phyloP scores from a whole-genome alignment of 2,113 vertebrate genomes.

The Mirza zaza region DNA sequence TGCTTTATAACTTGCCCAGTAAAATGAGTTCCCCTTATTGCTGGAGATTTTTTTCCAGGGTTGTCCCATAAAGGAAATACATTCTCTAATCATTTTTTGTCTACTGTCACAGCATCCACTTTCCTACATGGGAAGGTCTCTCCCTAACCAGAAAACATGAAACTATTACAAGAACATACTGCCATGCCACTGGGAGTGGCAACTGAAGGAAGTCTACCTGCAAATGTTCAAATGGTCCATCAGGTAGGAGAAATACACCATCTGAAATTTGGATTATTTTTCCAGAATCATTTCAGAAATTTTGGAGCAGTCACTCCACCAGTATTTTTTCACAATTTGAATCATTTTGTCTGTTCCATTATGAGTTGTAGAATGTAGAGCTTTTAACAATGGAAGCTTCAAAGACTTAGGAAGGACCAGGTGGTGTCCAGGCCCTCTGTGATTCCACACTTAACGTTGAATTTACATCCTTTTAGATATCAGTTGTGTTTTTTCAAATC shows the following conservation, averaged over 20 bases:
- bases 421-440: neutral
- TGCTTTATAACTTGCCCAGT: neutral
- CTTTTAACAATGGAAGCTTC: neutral
- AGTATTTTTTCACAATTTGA: neutral
- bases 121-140: neutral
- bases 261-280: neutral
- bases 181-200: neutral
- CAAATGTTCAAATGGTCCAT: neutral
- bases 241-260: neutral
- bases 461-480: neutral
- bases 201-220: neutral
- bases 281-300: neutral
- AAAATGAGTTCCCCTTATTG: neutral
- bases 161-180: neutral
- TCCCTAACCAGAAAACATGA: neutral
- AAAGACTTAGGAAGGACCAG: neutral
- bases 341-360: neutral
- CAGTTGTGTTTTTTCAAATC: neutral
- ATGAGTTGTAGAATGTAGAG: neutral
- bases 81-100: neutral
- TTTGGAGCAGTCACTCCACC: neutral
- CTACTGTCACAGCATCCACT: neutral
- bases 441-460: neutral
- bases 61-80: neutral
- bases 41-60: neutral